phyloP scores from a whole-genome alignment of 2,113 vertebrate species.

The Amphiprion percula region DNA sequence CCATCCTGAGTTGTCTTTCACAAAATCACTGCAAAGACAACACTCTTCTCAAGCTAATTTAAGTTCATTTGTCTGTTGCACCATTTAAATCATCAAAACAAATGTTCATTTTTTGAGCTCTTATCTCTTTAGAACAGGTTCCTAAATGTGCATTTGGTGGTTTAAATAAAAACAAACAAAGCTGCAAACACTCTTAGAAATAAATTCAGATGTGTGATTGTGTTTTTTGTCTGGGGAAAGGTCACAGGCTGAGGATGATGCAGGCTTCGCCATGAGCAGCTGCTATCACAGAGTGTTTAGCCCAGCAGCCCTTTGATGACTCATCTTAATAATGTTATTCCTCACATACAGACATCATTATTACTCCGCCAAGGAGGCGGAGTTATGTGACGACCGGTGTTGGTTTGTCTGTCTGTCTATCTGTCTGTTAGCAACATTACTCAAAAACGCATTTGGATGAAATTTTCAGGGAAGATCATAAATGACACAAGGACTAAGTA shows the following conservation, averaged over 20 bases:
- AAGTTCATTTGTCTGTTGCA: background rate
- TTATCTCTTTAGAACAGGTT: conserved; percentile 51
- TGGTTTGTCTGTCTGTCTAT: too few species aligned
- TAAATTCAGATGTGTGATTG: conserved; percentile 4
- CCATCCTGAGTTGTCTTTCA: background rate
- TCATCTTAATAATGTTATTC: conserved; percentile 24
- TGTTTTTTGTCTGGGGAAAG: conserved; percentile 52
- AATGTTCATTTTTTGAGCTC: conserved; percentile 7
- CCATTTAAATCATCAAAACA: conserved; percentile 39
- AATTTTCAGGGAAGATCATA: too few species aligned
- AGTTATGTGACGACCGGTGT: too few species aligned
- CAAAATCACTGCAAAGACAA: background rate
- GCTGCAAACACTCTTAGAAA: background rate
- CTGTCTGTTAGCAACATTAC: too few species aligned
- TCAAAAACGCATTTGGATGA: too few species aligned
- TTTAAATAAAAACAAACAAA: background rate
- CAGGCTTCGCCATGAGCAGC: conserved; percentile 5
- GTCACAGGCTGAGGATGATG: conserved; percentile 34
- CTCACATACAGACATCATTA: conserved; percentile 7
- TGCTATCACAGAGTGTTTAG: conserved; percentile 46
- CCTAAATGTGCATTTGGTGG: conserved; percentile 22
- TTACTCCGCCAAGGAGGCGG: too few species aligned
- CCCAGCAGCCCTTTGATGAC: conserved; percentile 39
- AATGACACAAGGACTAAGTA: too few species aligned
- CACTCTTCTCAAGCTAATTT: background rate